Percentiles rank a stretch among this genome's conserved stretches.
phyloP scores from a whole-genome alignment of 2,888 invertebrate genomes.

The Microctonus aethiopoides region DNA sequence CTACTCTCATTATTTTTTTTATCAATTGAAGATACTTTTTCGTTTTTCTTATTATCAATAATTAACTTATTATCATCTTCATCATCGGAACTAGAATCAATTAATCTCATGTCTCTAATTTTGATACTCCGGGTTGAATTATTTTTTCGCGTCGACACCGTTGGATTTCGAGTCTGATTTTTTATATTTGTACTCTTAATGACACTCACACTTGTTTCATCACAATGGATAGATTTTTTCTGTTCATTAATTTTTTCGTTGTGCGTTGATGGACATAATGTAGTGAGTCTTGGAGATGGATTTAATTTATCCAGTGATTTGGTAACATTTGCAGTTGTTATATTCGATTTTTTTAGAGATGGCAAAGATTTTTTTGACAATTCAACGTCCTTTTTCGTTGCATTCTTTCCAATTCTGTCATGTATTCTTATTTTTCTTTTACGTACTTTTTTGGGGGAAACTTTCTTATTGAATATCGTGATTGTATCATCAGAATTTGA shows the following conservation, averaged over 20 bases:
- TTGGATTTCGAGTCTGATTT: neutral
- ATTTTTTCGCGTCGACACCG: neutral
- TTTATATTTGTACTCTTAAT: neutral
- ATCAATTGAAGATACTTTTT: neutral
- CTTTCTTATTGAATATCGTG: neutral
- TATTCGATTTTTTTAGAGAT: neutral
- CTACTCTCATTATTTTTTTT: no score
- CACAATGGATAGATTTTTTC: neutral
- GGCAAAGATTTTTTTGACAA: neutral
- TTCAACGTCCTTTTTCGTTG: neutral
- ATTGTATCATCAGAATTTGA: neutral
- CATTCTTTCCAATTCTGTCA: neutral
- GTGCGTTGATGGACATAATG: neutral
- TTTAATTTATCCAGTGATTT: neutral
- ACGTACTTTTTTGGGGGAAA: neutral
- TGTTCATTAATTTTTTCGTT: neutral
- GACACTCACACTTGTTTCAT: neutral
- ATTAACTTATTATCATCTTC: neutral
- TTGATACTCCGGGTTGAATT: neutral
- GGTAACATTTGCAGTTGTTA: neutral
- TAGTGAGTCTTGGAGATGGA: neutral
- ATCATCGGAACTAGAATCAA: neutral
- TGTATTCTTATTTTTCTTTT: neutral
- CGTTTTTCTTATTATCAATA: neutral
- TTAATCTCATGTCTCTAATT: neutral